These are phyloP conservation scores for Notarius quadriscutis DNA, from an alignment of 2,113 vertebrate species.

Conservation along the genomic window DNA sequence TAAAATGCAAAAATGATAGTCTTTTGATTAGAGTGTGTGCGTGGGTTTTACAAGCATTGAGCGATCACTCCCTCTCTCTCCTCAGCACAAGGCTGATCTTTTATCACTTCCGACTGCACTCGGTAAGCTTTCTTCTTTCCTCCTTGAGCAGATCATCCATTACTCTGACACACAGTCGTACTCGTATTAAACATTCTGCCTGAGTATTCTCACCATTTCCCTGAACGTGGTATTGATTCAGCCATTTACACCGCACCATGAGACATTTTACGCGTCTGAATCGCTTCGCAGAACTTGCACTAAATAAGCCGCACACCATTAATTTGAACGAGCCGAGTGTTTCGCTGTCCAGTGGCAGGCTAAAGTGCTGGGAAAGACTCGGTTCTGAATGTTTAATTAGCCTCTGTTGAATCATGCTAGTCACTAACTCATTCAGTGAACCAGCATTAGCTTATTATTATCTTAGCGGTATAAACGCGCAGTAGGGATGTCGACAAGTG, in stretches of 20 bases:
- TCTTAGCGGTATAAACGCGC: background rate
- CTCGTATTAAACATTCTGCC: slow-evolving; percentile 13
- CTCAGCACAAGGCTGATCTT: background rate
- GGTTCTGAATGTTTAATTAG: background rate
- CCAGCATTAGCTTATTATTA: background rate
- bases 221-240: slow-evolving; percentile 38
- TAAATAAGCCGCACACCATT: background rate
- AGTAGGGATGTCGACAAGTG: background rate
- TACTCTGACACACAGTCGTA: background rate
- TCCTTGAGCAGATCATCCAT: background rate
- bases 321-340: background rate
- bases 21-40: background rate
- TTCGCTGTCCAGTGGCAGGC: background rate
- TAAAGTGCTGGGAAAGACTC: background rate
- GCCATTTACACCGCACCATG: background rate
- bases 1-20: background rate
- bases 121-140: background rate
- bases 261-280: background rate
- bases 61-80: background rate
- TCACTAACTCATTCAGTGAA: background rate
- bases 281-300: background rate
- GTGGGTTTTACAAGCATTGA: background rate
- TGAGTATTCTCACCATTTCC: slow-evolving; percentile 7
- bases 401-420: background rate
- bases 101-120: background rate